Evolutionary conservation across 2,113 vertebrate genomes (phyloP), one percentile per base, ranked within the genome.

Genomic region (Bostrychus sinensis): DNA sequence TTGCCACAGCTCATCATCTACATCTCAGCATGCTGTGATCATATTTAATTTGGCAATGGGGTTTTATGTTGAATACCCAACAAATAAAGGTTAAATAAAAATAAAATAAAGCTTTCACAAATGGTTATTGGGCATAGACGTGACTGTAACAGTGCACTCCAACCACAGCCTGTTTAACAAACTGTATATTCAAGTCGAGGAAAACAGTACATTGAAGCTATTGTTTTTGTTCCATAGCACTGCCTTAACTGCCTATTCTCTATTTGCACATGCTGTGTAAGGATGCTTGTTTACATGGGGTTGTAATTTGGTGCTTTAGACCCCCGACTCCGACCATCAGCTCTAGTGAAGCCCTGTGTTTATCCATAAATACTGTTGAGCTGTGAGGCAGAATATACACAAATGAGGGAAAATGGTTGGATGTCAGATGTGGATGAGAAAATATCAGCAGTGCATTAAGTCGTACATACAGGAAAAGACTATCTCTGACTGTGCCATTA

Each of bases 311-410:
- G 26, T 51, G 25, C 48, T 51, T 30, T 28, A 30, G 48, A 51
- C 48, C 48, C 48, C 48, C 48, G 14, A 51, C 48, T 51, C 16
- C 25, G 48, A 51, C 48, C 25, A 51, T 51, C 48, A 51, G 48
- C 48, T 28, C 48, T 28, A 20, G 46, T 28, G 48, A 28, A 30
- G 25, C 48, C 8, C 9, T n/a, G 25, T 51, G 48, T 51, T 51
- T 51, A 51, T 23, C 48, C 48, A 51, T 51, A 51, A 51, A 51
- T n/a, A 16, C 13, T 51, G 7, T 51, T 51, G 25, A n/a, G 48
- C 48, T 51, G 13, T 17, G 48, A 30, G 25, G 48, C 48, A 50
- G 46, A 26, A 25, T 22, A 7, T 22, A 45, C 46, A 50, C 46
- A 30, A 51, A 51, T 10, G 48, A 30, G 23, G 14, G 23, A 16